Evolutionary conservation across 1,140 invertebrate species (phyloP), one percentile per base, ranked within the genome.

Genomic region (Drosophila suzukii): DNA sequence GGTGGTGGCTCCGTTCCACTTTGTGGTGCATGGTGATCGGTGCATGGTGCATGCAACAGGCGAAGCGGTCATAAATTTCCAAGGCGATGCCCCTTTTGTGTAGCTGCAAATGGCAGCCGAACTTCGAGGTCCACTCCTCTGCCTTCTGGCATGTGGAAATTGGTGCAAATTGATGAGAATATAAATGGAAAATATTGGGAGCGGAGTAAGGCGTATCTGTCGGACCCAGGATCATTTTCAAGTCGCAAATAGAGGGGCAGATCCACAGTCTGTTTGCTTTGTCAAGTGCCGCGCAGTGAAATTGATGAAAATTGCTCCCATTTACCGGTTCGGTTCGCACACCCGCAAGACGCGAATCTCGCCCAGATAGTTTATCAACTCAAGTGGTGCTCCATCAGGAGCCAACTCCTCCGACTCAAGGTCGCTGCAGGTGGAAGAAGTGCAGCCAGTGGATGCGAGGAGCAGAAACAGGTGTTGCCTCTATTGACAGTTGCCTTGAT

Each of bases 401-500:
- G 38, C 44, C 44, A 30, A 17, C 55, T 27, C 41, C 50, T 50
- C 47, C 27, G 27, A 15, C 47, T 50, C 47, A 86, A 86, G 82
- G 82, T 86, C 82, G 46, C 44, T 24, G 30, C 60, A 10, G n/a
- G 24, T 57, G 51, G 17, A 39, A 46, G 50, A 11, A 63, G 17
- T 49, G 11, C 38, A 59, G 57, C 53, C 20, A 6, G 41, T 47
- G 46, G 12, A 27, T 10, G 20, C 15, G 49, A 55, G 74, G 36
- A 58, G 49, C 49, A 50, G 43, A 78, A 53, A 66, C 75, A 78
- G 82, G 82, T 86, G 82, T 86, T 81, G 66, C 78, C 82, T 49
- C 63, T 51, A 78, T 86, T 86, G 82, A 86, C 82, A 85, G 82
- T 86, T 57, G 65, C 68, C 78, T 84, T 86, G 82, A 86, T 75